Evolutionary conservation across 2,113 vertebrate genomes (phyloP).

Genomic region (Cyprinodon brontotheroides): DNA sequence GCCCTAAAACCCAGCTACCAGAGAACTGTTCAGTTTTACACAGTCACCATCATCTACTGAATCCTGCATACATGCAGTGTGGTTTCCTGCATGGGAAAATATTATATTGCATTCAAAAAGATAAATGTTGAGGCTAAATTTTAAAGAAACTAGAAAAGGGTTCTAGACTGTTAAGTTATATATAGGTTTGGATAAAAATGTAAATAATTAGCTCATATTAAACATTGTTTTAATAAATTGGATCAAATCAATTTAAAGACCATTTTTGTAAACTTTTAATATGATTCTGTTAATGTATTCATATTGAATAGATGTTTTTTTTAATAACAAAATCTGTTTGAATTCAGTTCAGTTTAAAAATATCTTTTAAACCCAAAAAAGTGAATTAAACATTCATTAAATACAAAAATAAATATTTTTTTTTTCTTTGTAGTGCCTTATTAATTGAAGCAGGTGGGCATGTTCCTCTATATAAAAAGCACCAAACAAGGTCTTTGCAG

Average conservation of each 20-base stretch:
- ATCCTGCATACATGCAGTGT: too few species aligned
- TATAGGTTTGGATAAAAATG: background rate
- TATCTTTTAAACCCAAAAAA: background rate
- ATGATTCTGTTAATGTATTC: background rate
- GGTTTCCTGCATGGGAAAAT: too few species aligned
- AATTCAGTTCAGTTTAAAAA: background rate
- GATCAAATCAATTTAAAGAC: background rate
- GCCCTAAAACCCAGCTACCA: too few species aligned
- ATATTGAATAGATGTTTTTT: background rate
- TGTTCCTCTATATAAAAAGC: background rate
- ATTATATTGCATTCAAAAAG: too few species aligned
- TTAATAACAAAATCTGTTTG: background rate
- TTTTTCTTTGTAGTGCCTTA: background rate
- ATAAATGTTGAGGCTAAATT: too few species aligned
- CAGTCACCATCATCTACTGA: too few species aligned
- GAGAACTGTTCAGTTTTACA: too few species aligned
- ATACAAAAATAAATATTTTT: background rate
- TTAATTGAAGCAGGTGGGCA: background rate
- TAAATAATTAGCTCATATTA: background rate
- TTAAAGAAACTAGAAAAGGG: background rate
- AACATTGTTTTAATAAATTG: background rate
- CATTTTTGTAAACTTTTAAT: background rate
- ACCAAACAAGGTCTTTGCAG: conserved; percentile 18
- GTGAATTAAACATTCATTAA: background rate
- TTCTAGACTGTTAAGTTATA: background rate